Evolutionary conservation across 2,888 invertebrate species (phyloP).

Genomic region (Dinocampus coccinellae): DNA sequence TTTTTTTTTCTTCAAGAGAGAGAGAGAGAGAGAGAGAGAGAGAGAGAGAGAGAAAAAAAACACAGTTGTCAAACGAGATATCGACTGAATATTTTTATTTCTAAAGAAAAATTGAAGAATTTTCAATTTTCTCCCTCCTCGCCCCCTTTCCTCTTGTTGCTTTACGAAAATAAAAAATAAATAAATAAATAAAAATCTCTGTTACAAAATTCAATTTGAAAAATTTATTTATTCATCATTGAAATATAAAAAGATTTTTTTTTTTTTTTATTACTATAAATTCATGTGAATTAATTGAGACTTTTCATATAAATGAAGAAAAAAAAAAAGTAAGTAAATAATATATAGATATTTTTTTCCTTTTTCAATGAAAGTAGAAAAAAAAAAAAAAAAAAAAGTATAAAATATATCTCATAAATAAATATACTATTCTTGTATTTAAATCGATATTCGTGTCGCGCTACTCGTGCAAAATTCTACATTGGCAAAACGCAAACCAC

Average conservation of each 20-base stretch:
- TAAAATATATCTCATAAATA: not conserved
- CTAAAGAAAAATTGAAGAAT: not conserved
- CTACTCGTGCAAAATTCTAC: slow-evolving; percentile 7
- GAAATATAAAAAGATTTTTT: not conserved
- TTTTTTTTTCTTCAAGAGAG: not conserved
- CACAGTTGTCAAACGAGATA: too few relatives aligned
- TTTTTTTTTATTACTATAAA: not conserved
- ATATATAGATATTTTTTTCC: not conserved
- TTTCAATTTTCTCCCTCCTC: too few relatives aligned
- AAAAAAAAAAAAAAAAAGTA: not conserved
- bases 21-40: too few relatives aligned
- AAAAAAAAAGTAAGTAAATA: not conserved
- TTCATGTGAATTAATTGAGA: not conserved
- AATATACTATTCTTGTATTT: not conserved
- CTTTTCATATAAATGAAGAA: not conserved
- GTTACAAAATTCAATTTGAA: too few relatives aligned
- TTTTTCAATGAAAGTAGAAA: not conserved
- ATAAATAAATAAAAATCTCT: not conserved
- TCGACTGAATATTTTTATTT: not conserved
- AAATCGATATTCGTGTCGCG: not conserved
- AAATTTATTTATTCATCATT: not conserved
- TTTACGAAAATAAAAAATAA: not conserved
- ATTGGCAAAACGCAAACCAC: slow-evolving; percentile 22
- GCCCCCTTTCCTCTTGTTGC: not conserved
- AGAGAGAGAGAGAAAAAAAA: too few relatives aligned